phyloP scores from a whole-genome alignment of 2,113 vertebrate genomes.

The Leucosticte australis region DNA sequence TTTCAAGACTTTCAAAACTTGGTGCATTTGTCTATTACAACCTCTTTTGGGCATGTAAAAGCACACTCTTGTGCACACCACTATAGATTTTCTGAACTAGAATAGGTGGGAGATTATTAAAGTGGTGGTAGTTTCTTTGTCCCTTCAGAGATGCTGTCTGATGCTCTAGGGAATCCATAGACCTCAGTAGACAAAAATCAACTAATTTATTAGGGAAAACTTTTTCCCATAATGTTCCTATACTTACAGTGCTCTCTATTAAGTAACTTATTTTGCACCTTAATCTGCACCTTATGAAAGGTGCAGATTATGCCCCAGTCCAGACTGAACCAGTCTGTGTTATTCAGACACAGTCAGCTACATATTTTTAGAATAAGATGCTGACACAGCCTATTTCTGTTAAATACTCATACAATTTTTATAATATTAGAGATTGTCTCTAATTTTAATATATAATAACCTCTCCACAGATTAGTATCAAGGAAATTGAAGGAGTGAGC shows the following conservation, averaged over 20 bases:
- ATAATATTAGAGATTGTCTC: not conserved
- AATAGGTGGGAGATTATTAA: not conserved
- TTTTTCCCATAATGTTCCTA: not conserved
- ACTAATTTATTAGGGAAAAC: not conserved
- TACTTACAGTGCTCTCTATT: not conserved
- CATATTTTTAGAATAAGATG: not conserved
- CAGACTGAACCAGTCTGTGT: not conserved
- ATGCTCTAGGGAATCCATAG: not conserved
- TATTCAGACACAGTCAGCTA: not conserved
- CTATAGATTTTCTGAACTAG: not conserved
- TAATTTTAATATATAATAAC: not conserved
- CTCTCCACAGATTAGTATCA: not conserved
- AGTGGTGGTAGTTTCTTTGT: not conserved
- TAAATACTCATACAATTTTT: not conserved
- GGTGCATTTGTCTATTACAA: not conserved
- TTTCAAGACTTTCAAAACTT: not conserved
- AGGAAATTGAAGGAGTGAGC: not conserved
- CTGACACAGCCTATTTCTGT: not conserved
- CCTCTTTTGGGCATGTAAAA: not conserved
- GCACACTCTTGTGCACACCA: not conserved
- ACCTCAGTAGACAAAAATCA: not conserved
- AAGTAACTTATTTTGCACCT: not conserved
- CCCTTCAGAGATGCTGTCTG: not conserved
- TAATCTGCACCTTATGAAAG: not conserved
- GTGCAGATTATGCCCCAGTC: not conserved